Conservation (phyloP, 2,113 vertebrate species). For the Scalopus aquaticus region DNA sequence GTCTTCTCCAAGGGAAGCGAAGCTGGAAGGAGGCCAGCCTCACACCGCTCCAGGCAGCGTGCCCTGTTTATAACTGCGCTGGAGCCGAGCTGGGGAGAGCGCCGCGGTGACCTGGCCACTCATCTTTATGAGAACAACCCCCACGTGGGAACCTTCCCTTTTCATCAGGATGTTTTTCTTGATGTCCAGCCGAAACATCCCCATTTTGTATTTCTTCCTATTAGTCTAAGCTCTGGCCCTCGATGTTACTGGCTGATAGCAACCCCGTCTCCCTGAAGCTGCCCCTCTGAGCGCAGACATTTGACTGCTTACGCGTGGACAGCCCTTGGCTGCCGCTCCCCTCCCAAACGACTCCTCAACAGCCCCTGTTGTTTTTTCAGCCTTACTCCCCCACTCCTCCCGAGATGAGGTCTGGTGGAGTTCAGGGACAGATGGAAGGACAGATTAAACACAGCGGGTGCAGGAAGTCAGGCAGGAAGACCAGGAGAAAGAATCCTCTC, state of each 20-base stretch:
- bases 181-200: conserved; percentile 75
- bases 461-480: background rate
- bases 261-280: conserved; percentile 53
- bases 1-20: conserved; percentile 1
- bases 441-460: conserved; percentile 31
- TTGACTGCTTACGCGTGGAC: conserved; percentile 69
- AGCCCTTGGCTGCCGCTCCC: background rate
- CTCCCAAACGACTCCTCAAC: conserved; percentile 20
- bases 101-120: conserved; percentile 59
- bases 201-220: conserved; percentile 77
- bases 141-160: conserved; percentile 72
- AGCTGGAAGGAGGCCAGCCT: conserved; percentile 34
- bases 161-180: conserved; percentile 82
- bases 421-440: conserved; percentile 57
- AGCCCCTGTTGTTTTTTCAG: conserved; percentile 34
- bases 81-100: background rate
- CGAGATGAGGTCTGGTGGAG: conserved; percentile 36
- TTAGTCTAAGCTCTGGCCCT: conserved; percentile 65
- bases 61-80: background rate
- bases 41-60: background rate
- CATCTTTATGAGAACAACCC: conserved; percentile 73
- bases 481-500: background rate
- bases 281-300: conserved; percentile 45
- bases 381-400: background rate
- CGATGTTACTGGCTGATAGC: conserved; percentile 61